A percentile compares a stretch with the other conserved stretches of the same genome.
Conservation (phyloP, 2,888 invertebrate species). For the Selenia dentaria region DNA sequence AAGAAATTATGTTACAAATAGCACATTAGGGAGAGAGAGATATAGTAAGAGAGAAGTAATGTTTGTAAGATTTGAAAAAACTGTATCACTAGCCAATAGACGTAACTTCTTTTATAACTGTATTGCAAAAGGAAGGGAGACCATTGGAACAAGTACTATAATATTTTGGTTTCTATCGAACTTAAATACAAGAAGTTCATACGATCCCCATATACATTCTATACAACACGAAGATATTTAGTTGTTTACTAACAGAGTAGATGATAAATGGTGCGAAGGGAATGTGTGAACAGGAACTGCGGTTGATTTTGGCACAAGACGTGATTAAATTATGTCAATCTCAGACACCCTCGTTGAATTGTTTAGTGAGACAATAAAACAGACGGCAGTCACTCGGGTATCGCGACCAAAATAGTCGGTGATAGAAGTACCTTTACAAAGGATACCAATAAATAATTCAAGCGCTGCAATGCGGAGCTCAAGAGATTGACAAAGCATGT, state of each 20-base stretch:
- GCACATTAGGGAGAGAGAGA: no score
- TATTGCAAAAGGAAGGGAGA: no score
- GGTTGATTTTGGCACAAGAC: conserved; percentile 35
- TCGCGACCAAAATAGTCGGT: conserved; percentile 51
- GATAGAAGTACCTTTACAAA: conserved; percentile 55
- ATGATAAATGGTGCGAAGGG: conserved; percentile 45
- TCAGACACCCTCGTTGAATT: conserved; percentile 38
- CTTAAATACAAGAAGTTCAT: no score
- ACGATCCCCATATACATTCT: no score
- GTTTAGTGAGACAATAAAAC: conserved; percentile 49
- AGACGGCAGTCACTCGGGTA: conserved; percentile 44
- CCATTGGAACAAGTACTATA: no score
- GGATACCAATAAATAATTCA: conserved; percentile 77
- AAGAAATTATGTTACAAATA: no score
- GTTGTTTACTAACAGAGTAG: conserved; percentile 35
- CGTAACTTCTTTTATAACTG: no score
- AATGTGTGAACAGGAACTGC: conserved; percentile 31
- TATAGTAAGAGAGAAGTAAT: no score
- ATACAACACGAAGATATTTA: conserved; percentile 22
- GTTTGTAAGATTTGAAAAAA: no score
- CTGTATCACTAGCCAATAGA: no score
- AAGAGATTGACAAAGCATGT: conserved; percentile 62
- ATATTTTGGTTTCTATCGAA: no score
- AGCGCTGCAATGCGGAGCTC: conserved; percentile 75
- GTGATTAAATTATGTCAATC: conserved; percentile 48